A percentile compares a stretch with the other conserved stretches of the same genome.
Conservation (phyloP, 2,888 invertebrate species). For the Prosopocoilus inquinatus region DNA sequence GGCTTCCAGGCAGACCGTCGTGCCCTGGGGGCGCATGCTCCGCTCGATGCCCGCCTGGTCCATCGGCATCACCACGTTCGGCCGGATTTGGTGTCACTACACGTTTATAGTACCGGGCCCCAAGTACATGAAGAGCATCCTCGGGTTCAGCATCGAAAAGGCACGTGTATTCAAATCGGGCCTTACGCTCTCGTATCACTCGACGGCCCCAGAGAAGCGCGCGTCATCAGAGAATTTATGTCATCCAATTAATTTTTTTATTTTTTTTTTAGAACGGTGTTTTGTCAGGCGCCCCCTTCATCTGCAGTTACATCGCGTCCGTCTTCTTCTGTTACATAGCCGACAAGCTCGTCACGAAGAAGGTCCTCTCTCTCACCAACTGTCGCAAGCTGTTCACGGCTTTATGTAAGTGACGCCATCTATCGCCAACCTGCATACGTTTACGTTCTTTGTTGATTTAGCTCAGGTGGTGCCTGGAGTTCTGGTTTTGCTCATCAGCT, state of each 20-base stretch:
- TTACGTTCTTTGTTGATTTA: constrained; percentile 31
- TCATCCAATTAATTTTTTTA: constrained; percentile 3
- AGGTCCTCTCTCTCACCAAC: constrained; percentile 61
- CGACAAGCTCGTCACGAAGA: constrained; percentile 60
- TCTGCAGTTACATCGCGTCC: constrained; percentile 68
- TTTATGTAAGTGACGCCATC: constrained; percentile 44
- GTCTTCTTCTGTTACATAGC: constrained; percentile 69
- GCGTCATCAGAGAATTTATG: neutral
- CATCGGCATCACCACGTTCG: constrained; percentile 70
- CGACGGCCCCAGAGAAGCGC: neutral
- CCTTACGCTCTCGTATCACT: neutral
- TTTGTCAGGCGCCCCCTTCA: constrained; percentile 66
- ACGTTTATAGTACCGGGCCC: constrained; percentile 70
- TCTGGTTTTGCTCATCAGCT: constrained; percentile 62
- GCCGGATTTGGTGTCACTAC: constrained; percentile 74
- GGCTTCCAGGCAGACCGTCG: constrained; percentile 52
- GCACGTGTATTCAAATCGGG: constrained; percentile 40
- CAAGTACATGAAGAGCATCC: constrained; percentile 67
- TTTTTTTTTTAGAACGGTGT: constrained; percentile 59
- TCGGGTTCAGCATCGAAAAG: constrained; percentile 67
- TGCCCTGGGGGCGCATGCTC: constrained; percentile 66
- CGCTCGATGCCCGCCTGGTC: constrained; percentile 67
- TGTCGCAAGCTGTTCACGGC: constrained; percentile 68
- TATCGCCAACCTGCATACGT: neutral
- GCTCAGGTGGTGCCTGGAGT: constrained; percentile 70